phyloP scores from a whole-genome alignment of 2,113 vertebrate genomes.

The Alosa alosa region DNA sequence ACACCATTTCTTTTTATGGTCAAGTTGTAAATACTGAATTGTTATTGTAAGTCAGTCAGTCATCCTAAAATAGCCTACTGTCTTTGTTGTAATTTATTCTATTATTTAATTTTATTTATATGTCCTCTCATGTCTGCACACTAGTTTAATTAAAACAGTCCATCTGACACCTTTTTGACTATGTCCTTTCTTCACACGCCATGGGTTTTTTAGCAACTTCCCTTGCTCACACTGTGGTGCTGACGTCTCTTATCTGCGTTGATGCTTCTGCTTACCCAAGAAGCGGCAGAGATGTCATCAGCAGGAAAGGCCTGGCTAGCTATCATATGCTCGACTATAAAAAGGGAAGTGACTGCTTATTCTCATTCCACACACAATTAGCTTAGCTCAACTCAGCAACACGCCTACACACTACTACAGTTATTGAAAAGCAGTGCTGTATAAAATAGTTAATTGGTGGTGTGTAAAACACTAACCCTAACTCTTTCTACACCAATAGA shows the following conservation, averaged over 20 bases:
- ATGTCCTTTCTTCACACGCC: not conserved
- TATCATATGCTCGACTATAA: not conserved
- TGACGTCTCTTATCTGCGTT: not conserved
- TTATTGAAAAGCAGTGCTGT: not conserved
- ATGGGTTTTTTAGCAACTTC: not conserved
- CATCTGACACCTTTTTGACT: not conserved
- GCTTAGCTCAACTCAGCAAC: not conserved
- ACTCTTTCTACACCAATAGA: too few species aligned
- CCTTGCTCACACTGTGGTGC: not conserved
- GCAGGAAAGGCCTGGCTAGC: not conserved
- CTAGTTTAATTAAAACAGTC: not conserved
- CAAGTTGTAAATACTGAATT: not conserved
- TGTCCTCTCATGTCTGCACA: not conserved
- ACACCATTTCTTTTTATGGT: too few species aligned
- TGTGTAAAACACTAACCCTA: not conserved
- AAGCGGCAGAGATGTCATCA: conserved; percentile 4
- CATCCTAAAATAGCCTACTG: not conserved
- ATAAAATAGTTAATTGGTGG: not conserved
- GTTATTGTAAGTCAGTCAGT: not conserved
- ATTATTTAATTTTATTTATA: not conserved
- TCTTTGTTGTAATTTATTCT: not conserved
- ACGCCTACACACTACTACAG: not conserved
- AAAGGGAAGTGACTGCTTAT: not conserved
- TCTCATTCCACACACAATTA: not conserved
- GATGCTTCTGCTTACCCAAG: not conserved